A percentile compares a stretch with the other conserved stretches of the same genome.
These are phyloP conservation scores for Dryocosmus kuriphilus DNA, from an alignment of 2,888 invertebrate genomes.

Conservation along the genomic window DNA sequence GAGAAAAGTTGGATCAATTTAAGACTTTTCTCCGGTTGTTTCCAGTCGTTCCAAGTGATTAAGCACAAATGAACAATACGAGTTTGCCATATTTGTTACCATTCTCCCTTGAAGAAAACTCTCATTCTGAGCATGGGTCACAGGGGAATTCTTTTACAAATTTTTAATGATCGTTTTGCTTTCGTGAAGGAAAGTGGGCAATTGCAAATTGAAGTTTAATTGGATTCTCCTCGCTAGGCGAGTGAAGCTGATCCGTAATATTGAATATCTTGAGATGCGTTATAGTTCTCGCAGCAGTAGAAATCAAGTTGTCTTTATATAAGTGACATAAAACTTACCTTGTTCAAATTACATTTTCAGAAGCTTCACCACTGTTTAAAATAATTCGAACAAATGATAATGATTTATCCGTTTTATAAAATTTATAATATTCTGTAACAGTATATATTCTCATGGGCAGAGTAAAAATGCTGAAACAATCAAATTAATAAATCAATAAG, in stretches of 20 bases:
- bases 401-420: no score
- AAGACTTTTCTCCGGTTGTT: slow-evolving; percentile 41
- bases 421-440: no score
- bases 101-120: neutral
- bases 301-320: neutral
- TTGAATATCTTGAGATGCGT: slow-evolving; percentile 27
- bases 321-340: neutral
- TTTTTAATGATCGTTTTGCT: slow-evolving; percentile 46
- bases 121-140: slow-evolving; percentile 9
- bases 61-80: slow-evolving; percentile 43
- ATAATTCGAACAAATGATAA: no score
- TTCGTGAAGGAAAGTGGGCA: slow-evolving; percentile 7
- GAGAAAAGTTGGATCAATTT: slow-evolving; percentile 66
- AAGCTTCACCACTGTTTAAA: no score
- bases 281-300: neutral
- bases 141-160: slow-evolving; percentile 51
- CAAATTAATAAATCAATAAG: no score
- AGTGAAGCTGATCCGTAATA: slow-evolving; percentile 18
- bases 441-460: no score
- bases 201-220: slow-evolving; percentile 55
- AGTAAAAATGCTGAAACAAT: no score
- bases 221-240: slow-evolving; percentile 16
- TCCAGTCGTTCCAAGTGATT: slow-evolving; percentile 43
- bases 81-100: neutral
- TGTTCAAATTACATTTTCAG: neutral